Evolutionary conservation across 2,888 invertebrate genomes (phyloP).

Genomic region (Mythimna pallens): DNA sequence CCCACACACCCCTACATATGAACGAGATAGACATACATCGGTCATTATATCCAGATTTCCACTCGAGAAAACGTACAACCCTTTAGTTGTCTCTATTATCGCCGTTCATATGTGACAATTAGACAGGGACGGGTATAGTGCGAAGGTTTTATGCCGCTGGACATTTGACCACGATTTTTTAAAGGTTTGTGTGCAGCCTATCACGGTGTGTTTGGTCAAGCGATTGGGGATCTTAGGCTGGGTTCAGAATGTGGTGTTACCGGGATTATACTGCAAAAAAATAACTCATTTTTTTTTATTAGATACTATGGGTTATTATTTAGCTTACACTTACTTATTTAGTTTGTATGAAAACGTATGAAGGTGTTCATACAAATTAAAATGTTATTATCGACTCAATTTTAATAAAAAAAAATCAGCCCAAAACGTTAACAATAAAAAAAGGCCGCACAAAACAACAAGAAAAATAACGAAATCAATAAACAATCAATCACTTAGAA

Average conservation of each 20-base stretch:
- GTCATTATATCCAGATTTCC: constrained; percentile 83
- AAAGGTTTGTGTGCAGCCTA: constrained; percentile 79
- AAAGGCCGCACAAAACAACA: constrained; percentile 48
- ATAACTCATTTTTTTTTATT: not conserved
- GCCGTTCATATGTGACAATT: constrained; percentile 72
- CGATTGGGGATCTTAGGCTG: constrained; percentile 65
- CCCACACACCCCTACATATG: constrained; percentile 86
- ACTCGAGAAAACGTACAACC: constrained; percentile 86
- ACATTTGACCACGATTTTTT: constrained; percentile 85
- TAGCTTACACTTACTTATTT: too few relatives aligned
- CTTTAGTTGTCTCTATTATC: constrained; percentile 87
- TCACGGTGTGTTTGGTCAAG: constrained; percentile 81
- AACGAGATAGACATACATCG: constrained; percentile 86
- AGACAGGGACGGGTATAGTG: constrained; percentile 78
- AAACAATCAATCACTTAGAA: constrained; percentile 79
- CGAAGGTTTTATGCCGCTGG: constrained; percentile 77
- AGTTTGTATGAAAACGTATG: too few relatives aligned
- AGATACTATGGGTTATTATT: not conserved
- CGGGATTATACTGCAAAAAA: not conserved
- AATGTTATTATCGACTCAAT: not conserved
- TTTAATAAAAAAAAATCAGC: not conserved
- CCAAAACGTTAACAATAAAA: constrained; percentile 16
- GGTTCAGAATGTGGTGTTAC: constrained; percentile 48
- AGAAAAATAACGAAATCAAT: constrained; percentile 70
- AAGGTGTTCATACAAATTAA: not conserved